These are phyloP conservation scores for Aromia moschata DNA, from an alignment of 2,888 invertebrate species.

Conservation along the genomic window DNA sequence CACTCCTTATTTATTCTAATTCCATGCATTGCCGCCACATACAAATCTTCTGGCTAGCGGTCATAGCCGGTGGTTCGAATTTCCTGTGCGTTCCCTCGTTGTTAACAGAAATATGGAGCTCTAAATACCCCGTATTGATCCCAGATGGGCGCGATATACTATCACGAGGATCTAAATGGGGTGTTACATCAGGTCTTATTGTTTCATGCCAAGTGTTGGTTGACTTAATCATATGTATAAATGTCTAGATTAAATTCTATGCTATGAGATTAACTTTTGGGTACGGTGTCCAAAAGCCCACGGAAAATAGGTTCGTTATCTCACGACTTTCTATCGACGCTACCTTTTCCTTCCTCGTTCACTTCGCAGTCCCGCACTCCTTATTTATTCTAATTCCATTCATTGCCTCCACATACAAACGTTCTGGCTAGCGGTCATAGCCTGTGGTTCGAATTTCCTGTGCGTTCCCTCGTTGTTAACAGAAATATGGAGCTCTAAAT, in stretches of 20 bases:
- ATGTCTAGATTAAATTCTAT: no score
- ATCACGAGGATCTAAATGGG: no score
- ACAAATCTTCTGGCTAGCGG: neutral
- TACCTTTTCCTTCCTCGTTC: conserved; percentile 31
- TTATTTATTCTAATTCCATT: conserved; percentile 33
- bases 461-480: neutral
- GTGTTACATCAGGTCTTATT: no score
- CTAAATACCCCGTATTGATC: no score
- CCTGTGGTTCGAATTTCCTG: conserved; percentile 19
- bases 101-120: neutral
- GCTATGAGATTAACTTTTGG: no score
- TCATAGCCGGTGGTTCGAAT: conserved; percentile 11
- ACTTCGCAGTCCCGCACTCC: conserved; percentile 26
- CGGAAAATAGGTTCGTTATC: conserved; percentile 45
- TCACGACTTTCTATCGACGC: conserved; percentile 45
- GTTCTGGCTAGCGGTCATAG: neutral
- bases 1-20: conserved; percentile 31
- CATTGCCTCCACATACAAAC: conserved; percentile 12
- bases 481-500: neutral
- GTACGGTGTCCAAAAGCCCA: conserved; percentile 53
- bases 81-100: conserved; percentile 1
- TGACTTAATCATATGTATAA: no score
- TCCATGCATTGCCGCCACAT: conserved; percentile 21
- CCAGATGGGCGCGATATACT: no score
- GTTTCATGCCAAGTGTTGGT: no score